Evolutionary conservation across 2,888 invertebrate genomes (phyloP).

Genomic region (Unio delphinus): DNA sequence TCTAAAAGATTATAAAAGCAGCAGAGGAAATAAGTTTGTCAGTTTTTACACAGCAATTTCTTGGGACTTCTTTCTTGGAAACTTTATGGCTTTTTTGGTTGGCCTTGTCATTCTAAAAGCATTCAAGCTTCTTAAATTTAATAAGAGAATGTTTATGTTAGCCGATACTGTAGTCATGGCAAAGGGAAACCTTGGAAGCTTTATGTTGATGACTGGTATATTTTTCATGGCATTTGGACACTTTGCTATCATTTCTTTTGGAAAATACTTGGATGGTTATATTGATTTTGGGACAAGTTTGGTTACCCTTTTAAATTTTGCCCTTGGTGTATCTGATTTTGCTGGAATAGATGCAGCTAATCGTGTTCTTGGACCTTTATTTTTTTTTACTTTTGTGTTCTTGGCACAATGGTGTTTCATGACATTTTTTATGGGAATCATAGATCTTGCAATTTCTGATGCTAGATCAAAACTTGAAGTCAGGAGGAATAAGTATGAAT

Average conservation of each 20-base stretch:
- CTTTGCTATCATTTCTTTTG: constrained; percentile 38
- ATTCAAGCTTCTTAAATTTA: constrained; percentile 47
- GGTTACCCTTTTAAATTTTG: constrained; percentile 39
- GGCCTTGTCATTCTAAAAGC: constrained; percentile 45
- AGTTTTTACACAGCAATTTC: constrained; percentile 48
- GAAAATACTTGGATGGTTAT: constrained; percentile 29
- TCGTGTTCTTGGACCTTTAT: constrained; percentile 40
- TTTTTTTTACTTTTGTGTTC: constrained; percentile 39
- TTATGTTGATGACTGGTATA: constrained; percentile 23
- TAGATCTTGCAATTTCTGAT: constrained; percentile 36
- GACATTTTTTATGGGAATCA: constrained; percentile 42
- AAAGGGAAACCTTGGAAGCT: constrained; percentile 25
- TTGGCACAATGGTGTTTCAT: constrained; percentile 36
- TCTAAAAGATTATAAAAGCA: constrained; percentile 27
- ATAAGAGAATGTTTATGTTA: constrained; percentile 38
- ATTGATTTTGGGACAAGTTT: constrained; percentile 19
- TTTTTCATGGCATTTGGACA: constrained; percentile 39
- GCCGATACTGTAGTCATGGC: constrained; percentile 28
- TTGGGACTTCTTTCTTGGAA: constrained; percentile 41
- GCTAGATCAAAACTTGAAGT: constrained; percentile 20
- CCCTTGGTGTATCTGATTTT: constrained; percentile 43
- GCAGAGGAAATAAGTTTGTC: constrained; percentile 25
- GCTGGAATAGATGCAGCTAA: constrained; percentile 25
- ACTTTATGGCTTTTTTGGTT: constrained; percentile 43
- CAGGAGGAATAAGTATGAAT: constrained; percentile 38